phyloP scores from a whole-genome alignment of 1,140 invertebrate genomes.

The Mylabris phalerata region DNA sequence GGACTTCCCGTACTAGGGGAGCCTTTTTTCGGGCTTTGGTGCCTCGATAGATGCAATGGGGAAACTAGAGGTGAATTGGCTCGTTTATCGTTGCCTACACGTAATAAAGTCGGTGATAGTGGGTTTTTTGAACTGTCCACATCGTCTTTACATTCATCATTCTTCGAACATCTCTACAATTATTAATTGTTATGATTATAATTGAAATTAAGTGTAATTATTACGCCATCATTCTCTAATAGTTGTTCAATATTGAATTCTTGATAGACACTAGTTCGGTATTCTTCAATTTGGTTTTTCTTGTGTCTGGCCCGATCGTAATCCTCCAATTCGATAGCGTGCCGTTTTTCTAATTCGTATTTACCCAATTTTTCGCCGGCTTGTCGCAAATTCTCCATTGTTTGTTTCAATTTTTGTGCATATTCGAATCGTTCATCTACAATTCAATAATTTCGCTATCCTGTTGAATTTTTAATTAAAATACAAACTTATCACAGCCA shows the following conservation, averaged over 20 bases:
- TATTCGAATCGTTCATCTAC: slow-evolving; percentile 86
- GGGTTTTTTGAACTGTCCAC: slow-evolving; percentile 12
- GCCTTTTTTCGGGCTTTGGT: slow-evolving; percentile 37
- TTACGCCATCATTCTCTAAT: slow-evolving; percentile 71
- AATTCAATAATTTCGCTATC: slow-evolving; percentile 7
- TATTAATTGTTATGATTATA: background rate
- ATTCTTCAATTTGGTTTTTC: slow-evolving; percentile 82
- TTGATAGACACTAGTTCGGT: slow-evolving; percentile 61
- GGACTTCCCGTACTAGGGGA: slow-evolving; percentile 39
- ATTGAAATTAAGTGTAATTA: slow-evolving; percentile 9
- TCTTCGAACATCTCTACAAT: slow-evolving; percentile 32
- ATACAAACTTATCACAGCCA: slow-evolving; percentile 65
- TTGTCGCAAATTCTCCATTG: slow-evolving; percentile 71
- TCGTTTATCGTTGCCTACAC: slow-evolving; percentile 26
- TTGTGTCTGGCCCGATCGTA: slow-evolving; percentile 83
- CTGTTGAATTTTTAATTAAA: background rate
- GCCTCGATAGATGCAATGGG: slow-evolving; percentile 42
- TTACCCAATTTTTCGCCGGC: slow-evolving; percentile 86
- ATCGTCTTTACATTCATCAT: slow-evolving; percentile 35
- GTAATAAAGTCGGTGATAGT: slow-evolving; percentile 33
- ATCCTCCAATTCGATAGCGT: slow-evolving; percentile 85
- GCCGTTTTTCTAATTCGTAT: slow-evolving; percentile 83
- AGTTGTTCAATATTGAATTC: slow-evolving; percentile 66
- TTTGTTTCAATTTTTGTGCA: slow-evolving; percentile 80
- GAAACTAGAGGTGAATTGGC: slow-evolving; percentile 41